Evolutionary conservation across 2,888 invertebrate genomes (phyloP).

Genomic region (Ceramica pisi): DNA sequence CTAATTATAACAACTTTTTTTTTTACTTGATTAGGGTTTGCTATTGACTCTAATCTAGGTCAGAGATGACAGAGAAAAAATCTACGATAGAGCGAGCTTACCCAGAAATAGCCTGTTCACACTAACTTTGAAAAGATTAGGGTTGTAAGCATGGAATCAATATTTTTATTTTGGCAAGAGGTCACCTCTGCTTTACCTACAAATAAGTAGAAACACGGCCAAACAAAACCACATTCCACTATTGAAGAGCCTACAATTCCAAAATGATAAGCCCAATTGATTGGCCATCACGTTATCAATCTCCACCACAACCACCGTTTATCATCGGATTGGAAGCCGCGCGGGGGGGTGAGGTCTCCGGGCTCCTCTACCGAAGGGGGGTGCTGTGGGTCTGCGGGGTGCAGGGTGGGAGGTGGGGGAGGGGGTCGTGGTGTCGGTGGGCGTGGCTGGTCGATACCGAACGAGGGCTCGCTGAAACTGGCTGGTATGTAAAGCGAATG

Average conservation of each 20-base stretch:
- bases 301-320: conserved; percentile 45
- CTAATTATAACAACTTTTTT: too few relatives aligned
- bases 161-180: neutral
- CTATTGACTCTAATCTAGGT: too few relatives aligned
- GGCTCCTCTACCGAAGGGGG: conserved; percentile 9
- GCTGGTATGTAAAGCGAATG: conserved; percentile 61
- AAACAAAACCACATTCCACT: conserved; percentile 3
- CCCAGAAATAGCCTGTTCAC: too few relatives aligned
- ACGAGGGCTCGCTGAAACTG: conserved; percentile 52
- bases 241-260: conserved; percentile 13
- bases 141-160: too few relatives aligned
- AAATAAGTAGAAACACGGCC: neutral
- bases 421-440: conserved; percentile 38
- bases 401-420: conserved; percentile 9
- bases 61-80: too few relatives aligned
- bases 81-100: too few relatives aligned
- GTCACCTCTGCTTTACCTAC: neutral
- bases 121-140: too few relatives aligned
- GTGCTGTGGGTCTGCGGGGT: conserved; percentile 16
- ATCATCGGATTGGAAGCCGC: conserved; percentile 51
- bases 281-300: conserved; percentile 38
- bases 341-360: conserved; percentile 41
- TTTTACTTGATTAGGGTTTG: too few relatives aligned
- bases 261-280: conserved; percentile 35
- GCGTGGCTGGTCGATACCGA: conserved; percentile 65